Percentiles rank a stretch among this genome's conserved stretches.
Conservation (phyloP, 2,888 invertebrate genomes). For the Conistra vaccinii region DNA sequence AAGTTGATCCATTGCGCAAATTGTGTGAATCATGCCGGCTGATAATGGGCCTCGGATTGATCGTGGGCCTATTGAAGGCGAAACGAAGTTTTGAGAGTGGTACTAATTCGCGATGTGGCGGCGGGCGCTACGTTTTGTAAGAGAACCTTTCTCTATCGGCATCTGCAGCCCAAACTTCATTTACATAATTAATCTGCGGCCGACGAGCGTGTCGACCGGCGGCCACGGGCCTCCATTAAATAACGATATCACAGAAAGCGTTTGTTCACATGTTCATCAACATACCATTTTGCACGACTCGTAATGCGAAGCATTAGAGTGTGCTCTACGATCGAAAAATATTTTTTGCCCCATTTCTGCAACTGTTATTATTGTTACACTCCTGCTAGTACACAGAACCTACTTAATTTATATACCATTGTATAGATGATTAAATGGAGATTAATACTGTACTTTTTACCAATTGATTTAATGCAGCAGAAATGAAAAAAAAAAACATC, state of each 20-base stretch:
- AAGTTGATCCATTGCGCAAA: conserved; percentile 72
- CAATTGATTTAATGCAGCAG: no score
- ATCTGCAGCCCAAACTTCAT: conserved; percentile 79
- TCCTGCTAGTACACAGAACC: no score
- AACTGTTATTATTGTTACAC: no score
- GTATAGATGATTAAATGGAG: no score
- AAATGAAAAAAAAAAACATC: no score
- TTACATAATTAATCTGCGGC: conserved; percentile 85
- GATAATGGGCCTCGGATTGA: conserved; percentile 74
- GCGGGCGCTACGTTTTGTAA: conserved; percentile 74
- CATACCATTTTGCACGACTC: conserved; percentile 26
- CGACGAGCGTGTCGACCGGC: conserved; percentile 71
- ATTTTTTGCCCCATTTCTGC: no score
- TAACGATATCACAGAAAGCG: conserved; percentile 62
- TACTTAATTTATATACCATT: no score
- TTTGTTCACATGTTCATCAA: conserved; percentile 39
- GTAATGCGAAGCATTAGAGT: no score
- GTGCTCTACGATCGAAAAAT: no score
- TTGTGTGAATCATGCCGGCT: conserved; percentile 75
- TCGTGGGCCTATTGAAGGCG: conserved; percentile 71
- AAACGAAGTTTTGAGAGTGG: conserved; percentile 71
- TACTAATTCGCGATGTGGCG: conserved; percentile 64
- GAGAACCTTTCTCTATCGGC: conserved; percentile 78
- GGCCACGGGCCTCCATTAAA: conserved; percentile 76
- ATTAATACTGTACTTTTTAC: no score